A percentile compares a stretch with the other conserved stretches of the same genome.
Evolutionary conservation across 2,888 invertebrate genomes (phyloP).

Genomic region (Carabus problematicus): DNA sequence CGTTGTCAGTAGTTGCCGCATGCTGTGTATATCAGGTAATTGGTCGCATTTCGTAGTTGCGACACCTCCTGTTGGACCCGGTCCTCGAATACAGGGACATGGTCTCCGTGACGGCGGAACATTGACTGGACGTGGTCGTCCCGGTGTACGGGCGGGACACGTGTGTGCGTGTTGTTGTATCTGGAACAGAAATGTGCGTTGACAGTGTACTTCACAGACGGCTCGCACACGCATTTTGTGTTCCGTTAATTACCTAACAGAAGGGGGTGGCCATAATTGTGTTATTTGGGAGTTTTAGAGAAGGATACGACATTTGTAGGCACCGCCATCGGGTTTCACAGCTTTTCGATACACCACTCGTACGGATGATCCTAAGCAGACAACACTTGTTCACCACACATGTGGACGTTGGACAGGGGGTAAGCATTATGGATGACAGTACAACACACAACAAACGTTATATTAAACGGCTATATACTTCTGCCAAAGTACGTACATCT

Average conservation of each 20-base stretch:
- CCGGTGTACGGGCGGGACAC: constrained; percentile 22
- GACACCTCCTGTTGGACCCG: constrained; percentile 49
- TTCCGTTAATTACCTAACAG: constrained; percentile 9
- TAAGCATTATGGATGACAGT: no score
- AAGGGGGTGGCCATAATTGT: background rate
- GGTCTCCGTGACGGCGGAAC: constrained; percentile 19
- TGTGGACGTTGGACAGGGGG: constrained; percentile 21
- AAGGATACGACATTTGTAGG: constrained; percentile 43
- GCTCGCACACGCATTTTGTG: background rate
- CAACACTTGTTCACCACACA: constrained; percentile 24
- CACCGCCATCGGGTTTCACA: constrained; percentile 40
- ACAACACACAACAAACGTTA: no score
- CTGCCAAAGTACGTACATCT: no score
- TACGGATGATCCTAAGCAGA: constrained; percentile 38
- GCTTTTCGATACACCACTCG: constrained; percentile 42
- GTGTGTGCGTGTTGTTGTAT: constrained; percentile 22
- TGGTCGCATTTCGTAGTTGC: constrained; percentile 51
- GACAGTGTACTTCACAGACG: background rate
- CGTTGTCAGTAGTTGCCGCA: constrained; percentile 18
- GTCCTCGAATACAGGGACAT: constrained; percentile 44
- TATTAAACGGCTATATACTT: no score
- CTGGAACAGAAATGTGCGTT: constrained; percentile 28
- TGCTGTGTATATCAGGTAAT: constrained; percentile 51
- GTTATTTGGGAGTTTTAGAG: constrained; percentile 25
- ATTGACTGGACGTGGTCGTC: constrained; percentile 5